A percentile compares a stretch with the other conserved stretches of the same genome.
Evolutionary conservation across 2,113 vertebrate species (phyloP).

Genomic region (Catharus fuscescens): DNA sequence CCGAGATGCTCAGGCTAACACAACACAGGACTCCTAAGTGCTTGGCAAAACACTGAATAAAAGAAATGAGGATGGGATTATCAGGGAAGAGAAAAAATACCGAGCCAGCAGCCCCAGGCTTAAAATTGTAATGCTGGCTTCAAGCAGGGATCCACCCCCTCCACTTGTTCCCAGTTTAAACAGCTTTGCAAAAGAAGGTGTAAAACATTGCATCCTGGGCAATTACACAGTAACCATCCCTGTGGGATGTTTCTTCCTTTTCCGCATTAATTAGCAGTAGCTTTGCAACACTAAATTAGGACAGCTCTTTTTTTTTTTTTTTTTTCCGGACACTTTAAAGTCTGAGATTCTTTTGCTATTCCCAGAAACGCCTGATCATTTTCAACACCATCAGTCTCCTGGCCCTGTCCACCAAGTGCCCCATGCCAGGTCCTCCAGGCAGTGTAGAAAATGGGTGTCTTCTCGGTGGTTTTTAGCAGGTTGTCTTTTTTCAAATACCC

Average conservation of each 20-base stretch:
- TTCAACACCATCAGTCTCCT: not conserved
- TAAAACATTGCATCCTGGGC: not conserved
- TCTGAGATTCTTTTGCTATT: not conserved
- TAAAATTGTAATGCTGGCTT: not conserved
- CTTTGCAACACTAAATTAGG: not conserved
- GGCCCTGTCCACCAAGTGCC: not conserved
- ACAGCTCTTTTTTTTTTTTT: not conserved
- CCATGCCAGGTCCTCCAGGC: fast-evolving
- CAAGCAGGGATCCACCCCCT: not conserved
- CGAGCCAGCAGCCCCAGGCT: not conserved
- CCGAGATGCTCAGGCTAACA: not conserved
- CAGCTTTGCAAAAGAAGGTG: not conserved
- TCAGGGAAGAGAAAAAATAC: not conserved
- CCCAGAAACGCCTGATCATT: not conserved
- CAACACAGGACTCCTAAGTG: not conserved
- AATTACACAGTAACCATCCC: not conserved
- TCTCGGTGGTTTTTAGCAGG: not conserved
- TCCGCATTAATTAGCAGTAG: not conserved
- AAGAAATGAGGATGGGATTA: constrained; percentile 20
- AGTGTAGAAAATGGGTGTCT: not conserved
- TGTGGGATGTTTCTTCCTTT: not conserved
- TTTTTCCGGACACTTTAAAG: not conserved
- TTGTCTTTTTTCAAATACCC: not conserved
- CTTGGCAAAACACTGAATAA: constrained; percentile 18
- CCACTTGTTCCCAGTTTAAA: fast-evolving